Evolutionary conservation across 1,140 invertebrate species (phyloP).

Genomic region (Radopholus similis): DNA sequence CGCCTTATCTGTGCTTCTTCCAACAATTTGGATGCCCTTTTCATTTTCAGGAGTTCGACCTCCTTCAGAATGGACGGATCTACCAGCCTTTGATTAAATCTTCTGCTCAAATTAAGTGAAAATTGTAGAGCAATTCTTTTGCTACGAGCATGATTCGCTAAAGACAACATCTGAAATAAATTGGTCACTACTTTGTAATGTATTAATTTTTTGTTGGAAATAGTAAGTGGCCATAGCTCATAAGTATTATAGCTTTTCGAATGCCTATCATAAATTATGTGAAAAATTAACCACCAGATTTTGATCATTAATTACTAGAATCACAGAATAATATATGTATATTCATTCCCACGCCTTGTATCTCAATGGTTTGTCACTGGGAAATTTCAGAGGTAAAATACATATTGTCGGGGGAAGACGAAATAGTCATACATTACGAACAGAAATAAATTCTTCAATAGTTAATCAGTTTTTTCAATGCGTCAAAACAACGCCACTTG

Average conservation of each 20-base stretch:
- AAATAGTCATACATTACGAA: not conserved
- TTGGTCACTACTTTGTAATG: too few relatives aligned
- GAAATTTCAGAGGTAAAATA: not conserved
- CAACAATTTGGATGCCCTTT: not conserved
- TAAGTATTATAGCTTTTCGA: too few relatives aligned
- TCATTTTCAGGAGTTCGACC: not conserved
- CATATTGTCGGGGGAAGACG: not conserved
- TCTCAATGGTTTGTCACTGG: too few relatives aligned
- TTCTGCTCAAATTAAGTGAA: too few relatives aligned
- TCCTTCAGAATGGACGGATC: not conserved
- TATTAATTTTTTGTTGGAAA: too few relatives aligned
- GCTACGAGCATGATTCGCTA: not conserved
- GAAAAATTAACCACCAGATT: not conserved
- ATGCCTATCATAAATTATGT: not conserved
- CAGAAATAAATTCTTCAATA: constrained; percentile 59
- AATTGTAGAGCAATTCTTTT: too few relatives aligned
- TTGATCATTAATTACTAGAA: not conserved
- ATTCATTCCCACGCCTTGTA: too few relatives aligned
- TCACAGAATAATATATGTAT: not conserved
- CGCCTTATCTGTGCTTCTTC: not conserved
- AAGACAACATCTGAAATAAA: too few relatives aligned
- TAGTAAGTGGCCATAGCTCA: too few relatives aligned
- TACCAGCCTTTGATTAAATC: not conserved
- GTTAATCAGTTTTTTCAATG: constrained; percentile 72
- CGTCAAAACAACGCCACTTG: constrained; percentile 83